Conservation (phyloP, 2,888 invertebrate species). For the Megaustenia siamemsis region DNA sequence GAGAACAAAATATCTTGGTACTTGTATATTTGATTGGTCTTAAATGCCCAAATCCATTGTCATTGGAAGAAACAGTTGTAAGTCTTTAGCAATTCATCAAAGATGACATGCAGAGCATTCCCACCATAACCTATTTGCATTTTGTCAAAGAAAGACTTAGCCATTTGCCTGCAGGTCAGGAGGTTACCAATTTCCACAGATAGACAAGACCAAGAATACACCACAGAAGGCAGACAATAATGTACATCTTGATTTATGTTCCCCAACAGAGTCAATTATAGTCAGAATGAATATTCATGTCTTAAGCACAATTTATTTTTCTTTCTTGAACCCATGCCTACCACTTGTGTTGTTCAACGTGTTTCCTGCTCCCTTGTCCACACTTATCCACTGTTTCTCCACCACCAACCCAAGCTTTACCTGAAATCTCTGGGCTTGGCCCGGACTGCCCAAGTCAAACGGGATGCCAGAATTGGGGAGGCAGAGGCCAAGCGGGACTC, state of each 20-base stretch:
- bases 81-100: not conserved
- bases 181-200: constrained; percentile 1
- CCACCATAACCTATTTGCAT: not conserved
- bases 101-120: too few relatives aligned
- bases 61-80: not conserved
- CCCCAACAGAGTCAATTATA: not conserved
- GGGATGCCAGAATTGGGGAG: constrained; percentile 97
- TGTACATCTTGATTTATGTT: not conserved
- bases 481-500: constrained; percentile 95
- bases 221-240: too few relatives aligned
- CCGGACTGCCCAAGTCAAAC: constrained; percentile 79
- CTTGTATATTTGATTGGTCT: too few relatives aligned
- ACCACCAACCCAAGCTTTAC: constrained; percentile 86
- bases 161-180: not conserved
- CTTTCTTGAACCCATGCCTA: constrained; percentile 7
- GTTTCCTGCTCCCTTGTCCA: not conserved
- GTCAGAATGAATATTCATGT: not conserved
- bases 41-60: not conserved
- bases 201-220: not conserved
- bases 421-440: constrained; percentile 89
- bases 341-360: not conserved
- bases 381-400: not conserved
- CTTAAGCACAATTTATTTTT: constrained; percentile 10
- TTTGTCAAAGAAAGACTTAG: not conserved
- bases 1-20: too few relatives aligned